Evolutionary conservation across 1,140 invertebrate species (phyloP).

Genomic region (Phortica variegata): DNA sequence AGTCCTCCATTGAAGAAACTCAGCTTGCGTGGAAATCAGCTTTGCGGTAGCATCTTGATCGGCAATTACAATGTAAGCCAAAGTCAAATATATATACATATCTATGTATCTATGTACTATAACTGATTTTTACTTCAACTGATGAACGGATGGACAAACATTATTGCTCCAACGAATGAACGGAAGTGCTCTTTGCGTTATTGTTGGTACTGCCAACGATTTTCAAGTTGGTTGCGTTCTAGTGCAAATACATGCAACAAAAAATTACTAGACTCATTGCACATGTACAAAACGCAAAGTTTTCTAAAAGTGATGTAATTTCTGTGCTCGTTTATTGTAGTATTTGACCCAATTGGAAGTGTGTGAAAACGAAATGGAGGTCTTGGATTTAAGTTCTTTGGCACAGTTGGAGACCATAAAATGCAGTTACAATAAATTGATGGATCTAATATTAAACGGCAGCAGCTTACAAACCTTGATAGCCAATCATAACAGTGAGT

Average conservation of each 20-base stretch:
- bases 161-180: no score
- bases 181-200: no score
- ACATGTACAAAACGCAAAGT: no score
- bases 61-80: conserved; percentile 76
- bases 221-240: not conserved
- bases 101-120: not conserved
- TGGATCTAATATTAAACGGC: conserved; percentile 69
- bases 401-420: conserved; percentile 69
- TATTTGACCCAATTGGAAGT: conserved; percentile 73
- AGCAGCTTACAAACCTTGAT: conserved; percentile 67
- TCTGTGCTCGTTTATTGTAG: conserved; percentile 57
- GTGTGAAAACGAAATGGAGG: conserved; percentile 77
- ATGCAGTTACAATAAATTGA: conserved; percentile 71
- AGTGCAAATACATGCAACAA: not conserved
- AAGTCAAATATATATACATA: not conserved
- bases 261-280: no score
- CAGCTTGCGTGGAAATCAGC: conserved; percentile 72
- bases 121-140: no score
- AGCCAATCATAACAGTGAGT: conserved; percentile 72
- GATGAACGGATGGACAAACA: no score
- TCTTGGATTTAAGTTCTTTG: conserved; percentile 70
- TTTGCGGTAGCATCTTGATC: conserved; percentile 79
- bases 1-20: conserved; percentile 65
- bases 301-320: not conserved
- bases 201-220: not conserved